These are phyloP conservation scores for Microcebus griseorufus DNA, from an alignment of 2,113 vertebrate genomes.

Conservation along the genomic window DNA sequence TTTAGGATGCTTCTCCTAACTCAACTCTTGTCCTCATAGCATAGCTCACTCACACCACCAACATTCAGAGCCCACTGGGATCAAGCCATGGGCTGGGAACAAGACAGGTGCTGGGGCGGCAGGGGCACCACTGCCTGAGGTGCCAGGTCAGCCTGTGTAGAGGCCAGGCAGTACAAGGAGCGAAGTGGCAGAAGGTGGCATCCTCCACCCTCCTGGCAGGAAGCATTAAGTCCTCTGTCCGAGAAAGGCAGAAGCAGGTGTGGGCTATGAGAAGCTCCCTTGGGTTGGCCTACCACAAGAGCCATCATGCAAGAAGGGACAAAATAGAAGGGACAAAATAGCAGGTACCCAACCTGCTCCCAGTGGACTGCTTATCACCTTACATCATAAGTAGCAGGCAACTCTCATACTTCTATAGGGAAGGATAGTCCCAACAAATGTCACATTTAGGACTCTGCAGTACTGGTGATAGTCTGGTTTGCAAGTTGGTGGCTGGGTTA, in stretches of 20 bases:
- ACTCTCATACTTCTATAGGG: conserved; percentile 77
- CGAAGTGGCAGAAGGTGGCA: not conserved
- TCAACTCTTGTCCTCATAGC: not conserved
- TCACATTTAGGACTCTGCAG: not conserved
- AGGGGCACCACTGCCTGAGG: not conserved
- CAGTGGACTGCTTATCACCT: not conserved
- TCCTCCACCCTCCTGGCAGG: not conserved
- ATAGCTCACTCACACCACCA: not conserved
- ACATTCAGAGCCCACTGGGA: not conserved
- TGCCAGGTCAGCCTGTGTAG: not conserved
- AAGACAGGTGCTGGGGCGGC: no score
- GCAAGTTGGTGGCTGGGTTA: not conserved
- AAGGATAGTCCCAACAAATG: conserved; percentile 76
- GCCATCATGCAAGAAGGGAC: not conserved
- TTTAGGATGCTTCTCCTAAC: not conserved
- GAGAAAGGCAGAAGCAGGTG: not conserved
- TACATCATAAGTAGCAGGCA: not conserved
- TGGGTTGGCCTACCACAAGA: not conserved
- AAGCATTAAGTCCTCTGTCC: not conserved
- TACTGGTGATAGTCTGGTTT: not conserved
- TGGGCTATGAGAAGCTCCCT: not conserved
- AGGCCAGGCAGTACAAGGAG: not conserved
- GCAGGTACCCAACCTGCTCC: not conserved
- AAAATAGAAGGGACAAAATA: not conserved
- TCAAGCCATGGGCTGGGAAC: not conserved